Evolutionary conservation across 2,113 vertebrate species (phyloP), one percentile per base, ranked within the genome.

Genomic region (Egretta garzetta): DNA sequence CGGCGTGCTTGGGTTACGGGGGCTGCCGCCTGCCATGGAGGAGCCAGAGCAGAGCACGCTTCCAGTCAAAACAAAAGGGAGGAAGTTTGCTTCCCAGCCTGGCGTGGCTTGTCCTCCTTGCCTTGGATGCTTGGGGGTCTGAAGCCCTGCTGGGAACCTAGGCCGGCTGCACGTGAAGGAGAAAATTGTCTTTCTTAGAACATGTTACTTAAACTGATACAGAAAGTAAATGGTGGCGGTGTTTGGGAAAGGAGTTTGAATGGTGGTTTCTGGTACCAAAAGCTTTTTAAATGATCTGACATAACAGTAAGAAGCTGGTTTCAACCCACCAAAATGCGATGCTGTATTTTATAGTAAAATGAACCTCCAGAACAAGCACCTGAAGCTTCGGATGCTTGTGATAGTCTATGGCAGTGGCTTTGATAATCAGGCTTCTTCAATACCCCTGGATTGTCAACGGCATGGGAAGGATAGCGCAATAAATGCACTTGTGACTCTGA

Each of bases 11-110:
- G 19, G 83, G 82, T 41, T 41, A 60, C 0, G 0, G 35, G 74
- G 52, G 33, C 75, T 95, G 90, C 52, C 0, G 3, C 41, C 59
- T 66, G 21, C 1, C 1, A 3, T 33, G 41, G 28, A n/a, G 24
- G 24, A 39, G 30, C 53, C 30, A 24, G 93, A 94, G 58, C 26
- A 71, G 71, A 92, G 56, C 24, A 13, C 28, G 17, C 30, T 86
- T 92, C 88, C 64, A 97, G 86, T 56, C 88, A 88, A 93, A 95
- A 89, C 68, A 93, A 91, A 95, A 86, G 50, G 75, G 55, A 87
- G 45, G 63, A 88, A 75, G 23, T 81, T 60, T 91, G 49, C 60
- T 93, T 62, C 68, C 0, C 3, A 86, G 64, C 28, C 83, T 75
- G 22, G 52, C 1, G 0, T 75, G 59, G 35, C 33, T 68, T 52